Percentiles rank a stretch among this genome's conserved stretches.
phyloP scores from a whole-genome alignment of 2,797 vertebrate species.

The Adrianichthys oophorus region DNA sequence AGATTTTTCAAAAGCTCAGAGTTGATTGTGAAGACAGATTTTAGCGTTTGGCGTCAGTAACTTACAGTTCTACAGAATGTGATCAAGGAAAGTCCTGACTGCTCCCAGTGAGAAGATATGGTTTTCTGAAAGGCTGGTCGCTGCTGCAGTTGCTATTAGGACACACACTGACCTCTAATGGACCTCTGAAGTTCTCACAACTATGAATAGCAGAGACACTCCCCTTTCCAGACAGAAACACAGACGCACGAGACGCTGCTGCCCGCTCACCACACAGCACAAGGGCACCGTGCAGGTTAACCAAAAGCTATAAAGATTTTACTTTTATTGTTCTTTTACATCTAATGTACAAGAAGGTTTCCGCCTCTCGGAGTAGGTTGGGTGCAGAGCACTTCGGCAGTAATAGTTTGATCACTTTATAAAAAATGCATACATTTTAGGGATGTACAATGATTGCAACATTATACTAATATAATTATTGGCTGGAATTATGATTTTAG shows the following conservation, averaged over 20 bases:
- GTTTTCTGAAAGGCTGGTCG: constrained; percentile 41
- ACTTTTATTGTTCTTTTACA: not conserved
- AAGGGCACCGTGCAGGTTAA: constrained; percentile 5
- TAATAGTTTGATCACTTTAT: no score
- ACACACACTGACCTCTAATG: constrained; percentile 68
- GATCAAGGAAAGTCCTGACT: constrained; percentile 10
- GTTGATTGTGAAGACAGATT: not conserved
- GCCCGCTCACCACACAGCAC: constrained; percentile 19
- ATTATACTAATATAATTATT: no score
- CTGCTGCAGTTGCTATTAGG: constrained; percentile 55
- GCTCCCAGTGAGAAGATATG: constrained; percentile 19
- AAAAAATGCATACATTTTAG: no score
- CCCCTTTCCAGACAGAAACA: constrained; percentile 66
- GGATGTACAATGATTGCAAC: no score
- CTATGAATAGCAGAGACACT: constrained; percentile 79
- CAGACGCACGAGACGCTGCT: constrained; percentile 30
- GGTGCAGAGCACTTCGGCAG: no score
- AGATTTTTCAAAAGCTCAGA: not conserved
- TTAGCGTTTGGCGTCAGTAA: constrained; percentile 33
- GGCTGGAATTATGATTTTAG: no score
- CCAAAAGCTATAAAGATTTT: constrained; percentile 1
- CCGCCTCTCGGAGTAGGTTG: no score
- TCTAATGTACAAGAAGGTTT: not conserved
- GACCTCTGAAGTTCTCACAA: constrained; percentile 60
- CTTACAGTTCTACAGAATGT: constrained; percentile 52